Evolutionary conservation across 2,888 invertebrate species (phyloP).

Genomic region (Heteromyza rotundicornis): DNA sequence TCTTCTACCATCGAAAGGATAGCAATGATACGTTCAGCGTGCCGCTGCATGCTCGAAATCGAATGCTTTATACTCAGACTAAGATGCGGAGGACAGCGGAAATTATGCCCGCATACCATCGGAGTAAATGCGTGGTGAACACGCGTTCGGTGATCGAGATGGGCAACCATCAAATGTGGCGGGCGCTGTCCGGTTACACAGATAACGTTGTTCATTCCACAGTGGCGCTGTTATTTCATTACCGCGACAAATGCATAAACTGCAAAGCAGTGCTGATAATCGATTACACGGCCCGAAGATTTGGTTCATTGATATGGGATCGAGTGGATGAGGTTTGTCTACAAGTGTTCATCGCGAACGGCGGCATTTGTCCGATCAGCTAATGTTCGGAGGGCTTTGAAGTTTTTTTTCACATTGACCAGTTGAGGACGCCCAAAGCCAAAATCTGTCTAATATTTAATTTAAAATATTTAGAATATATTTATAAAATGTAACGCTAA

Average conservation of each 20-base stretch:
- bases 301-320: slow-evolving; percentile 56
- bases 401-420: too few species aligned
- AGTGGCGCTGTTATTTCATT: slow-evolving; percentile 58
- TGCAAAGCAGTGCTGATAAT: slow-evolving; percentile 49
- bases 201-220: slow-evolving; percentile 50
- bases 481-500: too few species aligned
- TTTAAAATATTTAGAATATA: too few species aligned
- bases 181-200: slow-evolving; percentile 44
- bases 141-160: slow-evolving; percentile 84
- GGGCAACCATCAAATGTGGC: slow-evolving; percentile 82
- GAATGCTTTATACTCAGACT: slow-evolving; percentile 60
- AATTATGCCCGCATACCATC: slow-evolving; percentile 70
- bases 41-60: slow-evolving; percentile 47
- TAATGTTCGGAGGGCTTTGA: slow-evolving; percentile 36
- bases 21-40: slow-evolving; percentile 58
- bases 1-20: slow-evolving; percentile 64
- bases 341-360: slow-evolving; percentile 45
- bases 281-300: slow-evolving; percentile 57
- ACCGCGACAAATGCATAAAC: slow-evolving; percentile 56
- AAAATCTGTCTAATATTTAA: too few species aligned
- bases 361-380: slow-evolving; percentile 49
- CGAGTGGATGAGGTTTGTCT: slow-evolving; percentile 55
- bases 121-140: slow-evolving; percentile 86
- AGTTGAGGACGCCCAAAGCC: too few species aligned
- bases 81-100: slow-evolving; percentile 55